These are phyloP conservation scores for Rhinoderma darwinii DNA, from an alignment of 2,113 vertebrate species.

Conservation along the genomic window DNA sequence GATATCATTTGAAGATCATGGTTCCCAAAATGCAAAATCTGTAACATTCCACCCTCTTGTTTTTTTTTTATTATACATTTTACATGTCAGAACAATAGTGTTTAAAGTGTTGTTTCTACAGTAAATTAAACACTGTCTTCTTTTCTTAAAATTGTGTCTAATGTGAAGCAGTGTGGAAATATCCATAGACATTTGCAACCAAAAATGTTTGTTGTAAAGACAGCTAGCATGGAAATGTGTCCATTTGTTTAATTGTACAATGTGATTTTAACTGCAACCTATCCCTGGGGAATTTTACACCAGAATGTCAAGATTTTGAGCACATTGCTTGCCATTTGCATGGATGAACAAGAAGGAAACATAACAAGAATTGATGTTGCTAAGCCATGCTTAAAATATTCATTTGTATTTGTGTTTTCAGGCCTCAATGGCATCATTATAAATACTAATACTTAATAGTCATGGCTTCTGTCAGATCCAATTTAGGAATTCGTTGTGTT, in stretches of 20 bases:
- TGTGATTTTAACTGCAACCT: constrained; percentile 9
- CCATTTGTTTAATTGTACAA: constrained; percentile 34
- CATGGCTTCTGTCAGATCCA: constrained; percentile 54
- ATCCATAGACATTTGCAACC: constrained; percentile 1
- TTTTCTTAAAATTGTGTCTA: neutral
- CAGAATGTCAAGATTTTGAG: constrained; percentile 52
- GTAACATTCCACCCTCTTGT: too few species aligned
- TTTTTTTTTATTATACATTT: too few species aligned
- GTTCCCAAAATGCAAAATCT: too few species aligned
- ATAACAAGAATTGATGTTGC: constrained; percentile 59
- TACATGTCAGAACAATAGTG: neutral
- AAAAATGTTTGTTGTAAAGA: constrained; percentile 22
- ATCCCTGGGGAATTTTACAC: constrained; percentile 19
- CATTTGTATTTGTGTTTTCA: constrained; percentile 60
- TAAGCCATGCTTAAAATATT: constrained; percentile 61
- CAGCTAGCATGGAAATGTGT: neutral
- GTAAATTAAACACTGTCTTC: neutral
- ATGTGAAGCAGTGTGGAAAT: neutral
- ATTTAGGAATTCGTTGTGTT: constrained; percentile 52
- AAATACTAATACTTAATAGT: constrained; percentile 59
- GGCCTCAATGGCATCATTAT: constrained; percentile 60
- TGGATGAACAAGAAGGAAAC: constrained; percentile 52
- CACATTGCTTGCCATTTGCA: constrained; percentile 54
- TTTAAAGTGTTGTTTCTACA: neutral
- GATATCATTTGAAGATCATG: too few species aligned